phyloP scores from a whole-genome alignment of 2,888 invertebrate species.

The Drosophila rubida region DNA sequence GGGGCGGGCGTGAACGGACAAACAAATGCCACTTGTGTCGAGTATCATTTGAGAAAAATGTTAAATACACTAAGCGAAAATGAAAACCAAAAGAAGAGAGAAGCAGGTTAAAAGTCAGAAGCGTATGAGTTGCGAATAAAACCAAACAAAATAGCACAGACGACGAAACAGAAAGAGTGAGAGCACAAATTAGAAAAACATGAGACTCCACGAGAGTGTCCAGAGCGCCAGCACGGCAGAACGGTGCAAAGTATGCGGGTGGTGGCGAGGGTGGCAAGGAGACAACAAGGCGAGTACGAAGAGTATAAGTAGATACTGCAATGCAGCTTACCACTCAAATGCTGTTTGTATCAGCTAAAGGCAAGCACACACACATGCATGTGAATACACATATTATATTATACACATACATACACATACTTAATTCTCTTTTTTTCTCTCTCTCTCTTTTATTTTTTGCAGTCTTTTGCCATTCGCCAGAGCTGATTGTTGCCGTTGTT shows the following conservation, averaged over 20 bases:
- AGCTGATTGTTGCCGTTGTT: conserved; percentile 37
- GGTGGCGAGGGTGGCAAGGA: conserved; percentile 4
- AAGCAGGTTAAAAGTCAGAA: conserved; percentile 67
- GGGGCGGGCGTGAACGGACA: conserved; percentile 34
- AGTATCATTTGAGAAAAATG: conserved; percentile 80
- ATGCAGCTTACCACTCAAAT: conserved; percentile 61
- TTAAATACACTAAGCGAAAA: conserved; percentile 77
- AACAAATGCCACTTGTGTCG: conserved; percentile 74
- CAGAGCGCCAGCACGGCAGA: neutral
- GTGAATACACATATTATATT: conserved; percentile 1
- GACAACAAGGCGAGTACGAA: neutral
- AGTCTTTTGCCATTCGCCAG: conserved; percentile 35
- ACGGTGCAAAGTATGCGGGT: conserved; percentile 14
- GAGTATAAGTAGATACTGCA: conserved; percentile 43
- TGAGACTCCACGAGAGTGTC: conserved; percentile 23
- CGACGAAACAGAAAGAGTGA: neutral
- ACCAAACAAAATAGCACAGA: conserved; percentile 48
- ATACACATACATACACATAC: conserved; percentile 12
- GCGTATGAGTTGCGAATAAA: conserved; percentile 66
- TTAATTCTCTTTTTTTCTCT: conserved; percentile 5
- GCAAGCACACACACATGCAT: conserved; percentile 23
- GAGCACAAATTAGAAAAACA: conserved; percentile 55
- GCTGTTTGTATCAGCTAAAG: conserved; percentile 61
- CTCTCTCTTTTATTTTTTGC: conserved; percentile 29
- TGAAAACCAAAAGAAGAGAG: conserved; percentile 38